A percentile compares a stretch with the other conserved stretches of the same genome.
Evolutionary conservation across 2,888 invertebrate species (phyloP).

Genomic region (Adineta ricciae): DNA sequence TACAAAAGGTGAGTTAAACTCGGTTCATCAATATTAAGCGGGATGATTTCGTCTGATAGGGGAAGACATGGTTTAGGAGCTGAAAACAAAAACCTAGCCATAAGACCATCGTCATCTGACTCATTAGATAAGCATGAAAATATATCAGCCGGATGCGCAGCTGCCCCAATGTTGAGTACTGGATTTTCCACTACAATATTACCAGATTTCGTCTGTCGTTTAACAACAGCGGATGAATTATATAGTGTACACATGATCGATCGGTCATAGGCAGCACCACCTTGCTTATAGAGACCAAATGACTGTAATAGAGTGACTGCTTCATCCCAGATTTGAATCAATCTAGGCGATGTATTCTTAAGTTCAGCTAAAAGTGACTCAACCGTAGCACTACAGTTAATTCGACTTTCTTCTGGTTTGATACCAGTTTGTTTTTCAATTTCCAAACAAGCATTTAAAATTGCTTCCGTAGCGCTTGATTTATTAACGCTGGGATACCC

Average conservation of each 20-base stretch:
- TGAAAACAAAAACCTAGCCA: neutral
- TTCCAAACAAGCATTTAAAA: too few relatives aligned
- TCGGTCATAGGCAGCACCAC: neutral
- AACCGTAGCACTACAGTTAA: too few relatives aligned
- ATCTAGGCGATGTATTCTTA: neutral
- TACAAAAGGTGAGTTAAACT: neutral
- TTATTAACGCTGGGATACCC: too few relatives aligned
- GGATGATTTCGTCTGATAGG: neutral
- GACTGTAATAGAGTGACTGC: neutral
- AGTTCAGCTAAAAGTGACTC: neutral
- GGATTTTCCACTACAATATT: neutral
- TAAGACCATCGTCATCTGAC: neutral
- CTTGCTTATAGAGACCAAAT: neutral
- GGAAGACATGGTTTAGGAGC: neutral
- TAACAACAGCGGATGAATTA: neutral
- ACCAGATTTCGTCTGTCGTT: neutral
- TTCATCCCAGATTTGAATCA: neutral
- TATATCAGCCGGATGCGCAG: neutral
- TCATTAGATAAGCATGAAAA: neutral
- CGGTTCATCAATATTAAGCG: neutral
- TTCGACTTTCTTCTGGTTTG: too few relatives aligned
- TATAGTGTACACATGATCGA: neutral
- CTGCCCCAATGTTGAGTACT: neutral
- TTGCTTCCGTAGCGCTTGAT: too few relatives aligned
- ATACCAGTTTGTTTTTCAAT: too few relatives aligned